Evolutionary conservation across 2,888 invertebrate species (phyloP), one percentile per base, ranked within the genome.

Genomic region (Esperia sulphurella): DNA sequence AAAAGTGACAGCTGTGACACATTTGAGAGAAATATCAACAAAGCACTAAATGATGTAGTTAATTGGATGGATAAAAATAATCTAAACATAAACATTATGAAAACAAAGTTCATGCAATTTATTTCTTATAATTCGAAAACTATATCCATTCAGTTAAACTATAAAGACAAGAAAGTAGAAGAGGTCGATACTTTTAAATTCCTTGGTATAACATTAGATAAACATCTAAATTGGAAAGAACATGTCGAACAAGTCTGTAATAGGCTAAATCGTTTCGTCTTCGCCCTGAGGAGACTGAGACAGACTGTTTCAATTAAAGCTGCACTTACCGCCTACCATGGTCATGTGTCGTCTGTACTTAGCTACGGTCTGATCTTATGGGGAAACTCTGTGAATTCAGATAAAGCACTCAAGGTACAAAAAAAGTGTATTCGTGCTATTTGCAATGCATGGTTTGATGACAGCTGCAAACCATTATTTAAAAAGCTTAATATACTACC

Each of bases 361-460:
- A 42, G 51, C 3, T 57, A 54, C 41, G 52, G 52, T 1, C 21
- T 56, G 3, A 49, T 49, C 3, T 42, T 54, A 8, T 57, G 57
- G 54, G 54, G 48, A 1, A 57, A 57, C 44, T 51, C 51, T 0
- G 39, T 41, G 0, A 41, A 54, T 6, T 41, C 12, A 21, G 48
- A 52, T 6, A 31, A 21, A 8, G 45, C 30, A 5, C 51, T 57
- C 31, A 46, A 39, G 29, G 38, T 40, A 4, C 54, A 53, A 46
- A 57, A 57, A 38, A 49, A 48, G 42, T 58, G 55, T 12, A 40
- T 58, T 8, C 8, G 57, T 13, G 52, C 53, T 6, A 46, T 58
- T n/a, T 49, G 41, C 41, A 38, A 41, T 4, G 12, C 42, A 8
- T 31, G 35, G 41, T 31, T 10, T 7, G 39, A 28, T 1, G 57